Evolutionary conservation across 2,113 vertebrate species (phyloP).

Genomic region (Cercopithecus mona): DNA sequence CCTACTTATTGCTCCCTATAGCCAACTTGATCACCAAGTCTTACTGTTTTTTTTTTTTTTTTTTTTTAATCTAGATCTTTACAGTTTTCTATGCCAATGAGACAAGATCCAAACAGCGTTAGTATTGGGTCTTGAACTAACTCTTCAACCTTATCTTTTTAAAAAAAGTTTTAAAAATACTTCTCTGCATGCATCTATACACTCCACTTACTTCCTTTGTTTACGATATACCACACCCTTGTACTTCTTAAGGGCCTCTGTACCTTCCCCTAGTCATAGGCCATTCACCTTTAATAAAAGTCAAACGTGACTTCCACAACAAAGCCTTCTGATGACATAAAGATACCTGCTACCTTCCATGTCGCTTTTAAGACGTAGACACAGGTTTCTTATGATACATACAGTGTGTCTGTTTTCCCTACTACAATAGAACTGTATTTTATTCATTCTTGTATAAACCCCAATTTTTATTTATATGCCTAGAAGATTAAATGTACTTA

Average conservation of each 20-base stretch:
- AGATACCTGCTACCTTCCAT: not conserved
- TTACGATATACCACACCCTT: not conserved
- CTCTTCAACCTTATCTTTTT: not conserved
- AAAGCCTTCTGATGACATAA: not conserved
- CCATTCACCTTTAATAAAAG: not conserved
- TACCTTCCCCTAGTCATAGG: not conserved
- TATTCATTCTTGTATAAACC: not conserved
- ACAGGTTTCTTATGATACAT: too few species aligned
- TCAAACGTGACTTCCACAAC: not conserved
- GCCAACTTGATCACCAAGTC: not conserved
- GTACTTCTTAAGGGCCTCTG: too few species aligned
- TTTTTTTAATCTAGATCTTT: not conserved
- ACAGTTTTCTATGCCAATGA: not conserved
- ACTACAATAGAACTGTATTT: not conserved
- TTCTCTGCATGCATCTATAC: not conserved
- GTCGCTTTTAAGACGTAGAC: not conserved
- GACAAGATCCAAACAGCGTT: not conserved
- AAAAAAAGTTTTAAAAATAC: not conserved
- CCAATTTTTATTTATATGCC: not conserved
- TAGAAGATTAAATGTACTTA: not conserved
- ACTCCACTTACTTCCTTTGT: not conserved
- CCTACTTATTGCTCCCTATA: not conserved
- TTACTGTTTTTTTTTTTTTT: too few species aligned
- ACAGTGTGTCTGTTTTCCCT: not conserved
- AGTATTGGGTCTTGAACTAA: not conserved